These are phyloP conservation scores for Marasmarcha lunaedactyla DNA, from an alignment of 2,888 invertebrate species.

Conservation along the genomic window DNA sequence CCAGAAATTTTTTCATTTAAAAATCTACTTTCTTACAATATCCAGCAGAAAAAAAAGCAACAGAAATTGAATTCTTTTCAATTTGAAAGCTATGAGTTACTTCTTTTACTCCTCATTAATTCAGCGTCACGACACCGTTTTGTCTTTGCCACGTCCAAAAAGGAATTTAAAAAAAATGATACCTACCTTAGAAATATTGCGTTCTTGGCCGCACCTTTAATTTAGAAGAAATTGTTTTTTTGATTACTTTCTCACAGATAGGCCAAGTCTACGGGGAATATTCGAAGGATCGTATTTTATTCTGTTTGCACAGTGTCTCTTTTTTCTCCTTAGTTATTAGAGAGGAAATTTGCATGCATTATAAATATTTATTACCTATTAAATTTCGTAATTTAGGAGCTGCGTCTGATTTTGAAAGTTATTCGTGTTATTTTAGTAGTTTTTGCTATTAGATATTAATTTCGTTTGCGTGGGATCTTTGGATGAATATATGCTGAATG, in stretches of 20 bases:
- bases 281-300: no score
- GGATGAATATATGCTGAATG: no score
- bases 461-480: no score
- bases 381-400: no score
- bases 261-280: neutral
- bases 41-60: no score
- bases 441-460: no score
- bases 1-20: no score
- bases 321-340: neutral
- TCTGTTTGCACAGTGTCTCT: no score
- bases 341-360: conserved; percentile 2
- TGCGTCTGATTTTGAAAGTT: no score
- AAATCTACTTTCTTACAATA: no score
- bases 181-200: conserved; percentile 18
- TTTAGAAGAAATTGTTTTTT: conserved; percentile 15
- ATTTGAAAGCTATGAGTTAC: conserved; percentile 32
- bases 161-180: conserved; percentile 25
- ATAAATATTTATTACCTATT: no score
- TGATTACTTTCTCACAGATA: conserved; percentile 9
- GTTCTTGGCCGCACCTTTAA: conserved; percentile 7
- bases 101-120: conserved; percentile 40
- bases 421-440: no score
- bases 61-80: conserved; percentile 38
- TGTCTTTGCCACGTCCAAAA: conserved; percentile 22
- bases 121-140: conserved; percentile 34